Conservation (phyloP, 2,113 vertebrate species). For the Nansenia antarctica region DNA sequence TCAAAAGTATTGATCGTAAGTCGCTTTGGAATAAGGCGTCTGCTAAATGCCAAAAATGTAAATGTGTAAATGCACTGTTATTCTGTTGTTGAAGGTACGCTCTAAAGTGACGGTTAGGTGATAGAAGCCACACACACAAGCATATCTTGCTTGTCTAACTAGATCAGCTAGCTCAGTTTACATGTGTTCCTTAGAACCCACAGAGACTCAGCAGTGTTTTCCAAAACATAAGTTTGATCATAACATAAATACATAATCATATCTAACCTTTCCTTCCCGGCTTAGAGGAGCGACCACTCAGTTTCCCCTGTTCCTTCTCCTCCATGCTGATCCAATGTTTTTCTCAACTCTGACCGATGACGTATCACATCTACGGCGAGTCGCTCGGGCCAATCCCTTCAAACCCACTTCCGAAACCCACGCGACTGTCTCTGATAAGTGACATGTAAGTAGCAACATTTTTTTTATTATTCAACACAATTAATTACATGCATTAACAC, state of each 20-base stretch:
- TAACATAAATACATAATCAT: neutral
- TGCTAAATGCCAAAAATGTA: too few relatives aligned
- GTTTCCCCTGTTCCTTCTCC: neutral
- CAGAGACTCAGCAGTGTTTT: neutral
- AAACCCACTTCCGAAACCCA: conserved; percentile 6
- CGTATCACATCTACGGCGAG: conserved; percentile 57
- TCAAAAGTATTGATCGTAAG: too few relatives aligned
- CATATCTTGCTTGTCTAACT: neutral
- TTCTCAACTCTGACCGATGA: conserved; percentile 54
- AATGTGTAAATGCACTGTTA: too few relatives aligned
- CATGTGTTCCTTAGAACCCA: neutral
- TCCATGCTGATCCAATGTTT: conserved; percentile 63
- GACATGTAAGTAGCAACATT: conserved; percentile 10
- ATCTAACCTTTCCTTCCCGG: conserved; percentile 60
- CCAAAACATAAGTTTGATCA: neutral
- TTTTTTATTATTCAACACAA: too few relatives aligned
- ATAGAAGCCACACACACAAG: neutral
- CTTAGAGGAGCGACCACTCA: conserved; percentile 26
- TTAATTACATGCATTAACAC: neutral
- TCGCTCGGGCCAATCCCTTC: neutral
- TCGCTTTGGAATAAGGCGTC: too few relatives aligned
- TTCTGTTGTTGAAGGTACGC: too few relatives aligned
- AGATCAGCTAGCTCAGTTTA: neutral
- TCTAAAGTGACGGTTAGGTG: too few relatives aligned
- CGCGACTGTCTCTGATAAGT: neutral